These are phyloP conservation scores for Aspidoscelis tigris DNA, from an alignment of 2,113 vertebrate species.

Conservation along the genomic window DNA sequence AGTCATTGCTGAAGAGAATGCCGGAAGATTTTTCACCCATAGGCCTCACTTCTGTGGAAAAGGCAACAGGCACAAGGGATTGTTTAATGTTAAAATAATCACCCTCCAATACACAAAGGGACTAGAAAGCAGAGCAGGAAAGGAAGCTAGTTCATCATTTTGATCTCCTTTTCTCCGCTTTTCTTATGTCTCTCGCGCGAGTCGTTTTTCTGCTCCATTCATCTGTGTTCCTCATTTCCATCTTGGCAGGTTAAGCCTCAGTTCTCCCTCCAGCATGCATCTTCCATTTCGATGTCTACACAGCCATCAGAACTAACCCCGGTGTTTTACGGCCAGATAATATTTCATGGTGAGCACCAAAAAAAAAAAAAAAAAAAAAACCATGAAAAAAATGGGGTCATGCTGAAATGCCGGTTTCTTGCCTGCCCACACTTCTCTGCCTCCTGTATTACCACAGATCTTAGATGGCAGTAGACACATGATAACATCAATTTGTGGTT, in stretches of 20 bases:
- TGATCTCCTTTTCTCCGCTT: constrained; percentile 18
- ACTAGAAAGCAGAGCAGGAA: constrained; percentile 17
- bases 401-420: background rate
- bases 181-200: constrained; percentile 22
- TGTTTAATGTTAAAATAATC: constrained; percentile 24
- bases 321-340: background rate
- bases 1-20: background rate
- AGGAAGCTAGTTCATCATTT: constrained; percentile 24
- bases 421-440: background rate
- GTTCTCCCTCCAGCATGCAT: background rate
- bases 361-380: background rate
- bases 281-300: background rate
- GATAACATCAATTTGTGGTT: constrained; percentile 11
- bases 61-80: background rate
- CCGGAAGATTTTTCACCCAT: background rate
- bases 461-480: background rate
- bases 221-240: constrained; percentile 29
- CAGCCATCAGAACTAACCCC: background rate
- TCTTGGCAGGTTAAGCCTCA: constrained; percentile 18
- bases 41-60: background rate
- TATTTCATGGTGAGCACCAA: background rate
- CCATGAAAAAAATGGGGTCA: background rate
- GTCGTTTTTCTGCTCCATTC: constrained; percentile 25
- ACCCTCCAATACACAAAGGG: background rate
- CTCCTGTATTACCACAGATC: constrained; percentile 2